phyloP scores from a whole-genome alignment of 1,140 invertebrate species.

The Drosophila azteca region DNA sequence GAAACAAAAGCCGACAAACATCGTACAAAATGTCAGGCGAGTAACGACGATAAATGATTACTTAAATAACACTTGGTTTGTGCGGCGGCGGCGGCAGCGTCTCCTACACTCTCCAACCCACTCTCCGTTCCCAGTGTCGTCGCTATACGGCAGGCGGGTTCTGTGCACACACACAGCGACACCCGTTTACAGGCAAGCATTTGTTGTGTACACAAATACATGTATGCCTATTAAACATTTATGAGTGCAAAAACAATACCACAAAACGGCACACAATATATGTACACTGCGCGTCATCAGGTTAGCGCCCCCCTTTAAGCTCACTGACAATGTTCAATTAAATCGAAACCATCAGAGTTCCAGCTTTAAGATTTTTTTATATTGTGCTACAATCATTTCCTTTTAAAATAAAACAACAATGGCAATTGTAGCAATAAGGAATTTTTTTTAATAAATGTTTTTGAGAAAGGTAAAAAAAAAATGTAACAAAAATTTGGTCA shows the following conservation, averaged over 20 bases:
- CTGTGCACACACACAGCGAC: slow-evolving; percentile 30
- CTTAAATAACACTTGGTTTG: slow-evolving; percentile 47
- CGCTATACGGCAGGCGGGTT: background rate
- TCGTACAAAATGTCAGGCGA: slow-evolving; percentile 49
- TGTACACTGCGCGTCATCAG: too few species aligned
- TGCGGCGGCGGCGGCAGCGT: background rate
- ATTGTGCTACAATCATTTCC: too few species aligned
- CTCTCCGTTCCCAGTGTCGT: slow-evolving; percentile 28
- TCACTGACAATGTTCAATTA: too few species aligned
- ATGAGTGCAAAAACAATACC: slow-evolving; percentile 65
- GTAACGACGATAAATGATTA: slow-evolving; percentile 60
- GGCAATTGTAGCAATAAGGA: too few species aligned
- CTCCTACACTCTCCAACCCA: too few species aligned
- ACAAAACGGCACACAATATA: slow-evolving; percentile 22
- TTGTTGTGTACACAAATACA: slow-evolving; percentile 1
- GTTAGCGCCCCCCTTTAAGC: too few species aligned
- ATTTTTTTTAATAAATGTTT: too few species aligned
- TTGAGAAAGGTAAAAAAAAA: too few species aligned
- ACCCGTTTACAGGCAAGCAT: background rate
- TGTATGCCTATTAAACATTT: slow-evolving; percentile 70
- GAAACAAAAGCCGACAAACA: slow-evolving; percentile 38
- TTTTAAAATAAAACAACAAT: too few species aligned
- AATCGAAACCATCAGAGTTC: too few species aligned
- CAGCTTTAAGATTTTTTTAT: too few species aligned
- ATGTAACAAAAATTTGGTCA: too few species aligned